phyloP scores from a whole-genome alignment of 2,888 invertebrate species.

The Diplolepis rosae region DNA sequence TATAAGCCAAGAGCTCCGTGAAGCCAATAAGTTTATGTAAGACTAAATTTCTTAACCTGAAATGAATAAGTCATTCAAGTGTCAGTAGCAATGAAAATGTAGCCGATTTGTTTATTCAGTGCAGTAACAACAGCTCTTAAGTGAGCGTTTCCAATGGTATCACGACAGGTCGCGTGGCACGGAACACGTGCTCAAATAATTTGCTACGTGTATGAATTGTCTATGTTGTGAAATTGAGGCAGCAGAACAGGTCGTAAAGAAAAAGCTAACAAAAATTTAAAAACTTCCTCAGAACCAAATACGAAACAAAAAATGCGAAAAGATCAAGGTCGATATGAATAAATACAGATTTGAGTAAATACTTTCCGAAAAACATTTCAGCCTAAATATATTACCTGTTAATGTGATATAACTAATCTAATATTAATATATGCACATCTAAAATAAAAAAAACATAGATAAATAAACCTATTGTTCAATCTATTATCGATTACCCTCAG shows the following conservation, averaged over 20 bases:
- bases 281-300: not conserved
- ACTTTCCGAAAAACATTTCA: not conserved
- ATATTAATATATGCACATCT: too few relatives aligned
- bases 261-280: not conserved
- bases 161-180: constrained; percentile 30
- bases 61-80: constrained; percentile 30
- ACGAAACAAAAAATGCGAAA: not conserved
- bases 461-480: too few relatives aligned
- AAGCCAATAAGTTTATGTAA: not conserved
- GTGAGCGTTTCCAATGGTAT: constrained; percentile 27
- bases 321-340: not conserved
- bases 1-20: not conserved
- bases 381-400: too few relatives aligned
- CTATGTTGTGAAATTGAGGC: constrained; percentile 14
- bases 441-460: too few relatives aligned
- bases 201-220: constrained; percentile 24
- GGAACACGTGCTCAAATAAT: constrained; percentile 19
- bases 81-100: constrained; percentile 29
- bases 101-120: constrained; percentile 28
- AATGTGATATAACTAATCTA: too few relatives aligned
- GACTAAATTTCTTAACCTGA: not conserved
- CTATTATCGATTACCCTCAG: not conserved
- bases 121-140: constrained; percentile 29
- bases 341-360: not conserved
- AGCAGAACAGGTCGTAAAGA: constrained; percentile 2